Percentiles rank a stretch among this genome's conserved stretches.
Conservation (phyloP, 2,888 invertebrate genomes). For the Mellilla xanthometata region DNA sequence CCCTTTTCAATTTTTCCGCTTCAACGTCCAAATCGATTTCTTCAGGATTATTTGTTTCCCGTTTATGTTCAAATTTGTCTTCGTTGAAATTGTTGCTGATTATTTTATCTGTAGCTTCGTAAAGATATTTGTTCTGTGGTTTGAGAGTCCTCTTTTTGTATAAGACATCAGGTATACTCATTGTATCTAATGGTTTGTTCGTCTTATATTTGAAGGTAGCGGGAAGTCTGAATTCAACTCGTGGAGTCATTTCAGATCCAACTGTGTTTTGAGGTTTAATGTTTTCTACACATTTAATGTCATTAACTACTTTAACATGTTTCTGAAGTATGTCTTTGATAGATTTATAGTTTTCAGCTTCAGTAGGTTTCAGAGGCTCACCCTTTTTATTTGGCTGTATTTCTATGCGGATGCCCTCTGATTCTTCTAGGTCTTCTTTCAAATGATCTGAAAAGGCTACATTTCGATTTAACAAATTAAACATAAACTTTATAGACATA, state of each 20-base stretch:
- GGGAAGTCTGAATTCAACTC: background rate
- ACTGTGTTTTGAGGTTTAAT: background rate
- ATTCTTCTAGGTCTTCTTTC: slow-evolving; percentile 8
- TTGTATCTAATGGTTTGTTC: background rate
- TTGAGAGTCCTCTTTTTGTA: slow-evolving; percentile 8
- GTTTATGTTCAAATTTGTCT: background rate
- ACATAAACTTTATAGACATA: too few species aligned
- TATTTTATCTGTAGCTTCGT: too few species aligned
- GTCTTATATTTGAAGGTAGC: background rate
- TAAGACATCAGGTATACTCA: background rate
- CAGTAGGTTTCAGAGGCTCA: background rate
- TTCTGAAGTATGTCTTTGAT: slow-evolving; percentile 27
- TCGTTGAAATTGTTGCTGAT: background rate
- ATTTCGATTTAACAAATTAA: too few species aligned
- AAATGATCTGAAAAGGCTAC: too few species aligned
- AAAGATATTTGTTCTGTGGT: background rate
- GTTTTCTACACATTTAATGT: background rate
- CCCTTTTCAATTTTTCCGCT: too few species aligned
- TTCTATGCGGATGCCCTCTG: slow-evolving; percentile 44
- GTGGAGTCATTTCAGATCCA: background rate
- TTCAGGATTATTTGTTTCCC: background rate
- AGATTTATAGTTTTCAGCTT: background rate
- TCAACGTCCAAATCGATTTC: background rate
- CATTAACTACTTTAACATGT: slow-evolving; percentile 35
- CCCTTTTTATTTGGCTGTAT: slow-evolving; percentile 25